phyloP scores from a whole-genome alignment of 2,888 invertebrate genomes.

The Buathra laborator region DNA sequence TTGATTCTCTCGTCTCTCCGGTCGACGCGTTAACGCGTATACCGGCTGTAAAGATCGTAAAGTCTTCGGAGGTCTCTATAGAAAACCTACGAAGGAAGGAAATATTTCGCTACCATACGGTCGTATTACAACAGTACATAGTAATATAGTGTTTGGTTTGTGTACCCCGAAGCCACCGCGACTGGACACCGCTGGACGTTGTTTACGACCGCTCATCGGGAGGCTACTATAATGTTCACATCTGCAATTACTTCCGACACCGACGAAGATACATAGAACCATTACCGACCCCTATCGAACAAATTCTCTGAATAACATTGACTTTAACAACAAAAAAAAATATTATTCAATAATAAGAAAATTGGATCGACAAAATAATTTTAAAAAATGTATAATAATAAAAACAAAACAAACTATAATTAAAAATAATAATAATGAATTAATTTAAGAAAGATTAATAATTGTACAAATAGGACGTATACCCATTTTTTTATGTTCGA shows the following conservation, averaged over 20 bases:
- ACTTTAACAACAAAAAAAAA: not conserved
- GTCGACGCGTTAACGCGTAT: slow-evolving; percentile 59
- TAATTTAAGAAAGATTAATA: too few species aligned
- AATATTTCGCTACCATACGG: slow-evolving; percentile 30
- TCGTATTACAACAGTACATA: slow-evolving; percentile 20
- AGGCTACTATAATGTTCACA: slow-evolving; percentile 37
- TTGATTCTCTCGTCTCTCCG: slow-evolving; percentile 50
- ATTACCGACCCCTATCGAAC: too few species aligned
- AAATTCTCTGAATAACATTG: not conserved
- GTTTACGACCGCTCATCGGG: slow-evolving; percentile 59
- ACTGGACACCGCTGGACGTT: not conserved
- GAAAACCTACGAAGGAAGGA: not conserved
- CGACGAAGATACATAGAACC: not conserved
- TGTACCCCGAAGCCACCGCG: slow-evolving; percentile 22
- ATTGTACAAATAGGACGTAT: too few species aligned
- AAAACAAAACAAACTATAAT: too few species aligned
- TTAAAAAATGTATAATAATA: too few species aligned
- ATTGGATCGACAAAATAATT: not conserved
- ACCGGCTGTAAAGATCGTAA: slow-evolving; percentile 57
- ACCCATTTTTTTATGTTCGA: too few species aligned
- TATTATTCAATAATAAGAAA: not conserved
- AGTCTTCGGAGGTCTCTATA: slow-evolving; percentile 16
- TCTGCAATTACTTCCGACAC: not conserved
- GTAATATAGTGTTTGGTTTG: slow-evolving; percentile 44
- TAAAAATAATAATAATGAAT: too few species aligned